A percentile compares a stretch with the other conserved stretches of the same genome.
Conservation (phyloP, 1,140 invertebrate genomes). For the Pararge aegeria region DNA sequence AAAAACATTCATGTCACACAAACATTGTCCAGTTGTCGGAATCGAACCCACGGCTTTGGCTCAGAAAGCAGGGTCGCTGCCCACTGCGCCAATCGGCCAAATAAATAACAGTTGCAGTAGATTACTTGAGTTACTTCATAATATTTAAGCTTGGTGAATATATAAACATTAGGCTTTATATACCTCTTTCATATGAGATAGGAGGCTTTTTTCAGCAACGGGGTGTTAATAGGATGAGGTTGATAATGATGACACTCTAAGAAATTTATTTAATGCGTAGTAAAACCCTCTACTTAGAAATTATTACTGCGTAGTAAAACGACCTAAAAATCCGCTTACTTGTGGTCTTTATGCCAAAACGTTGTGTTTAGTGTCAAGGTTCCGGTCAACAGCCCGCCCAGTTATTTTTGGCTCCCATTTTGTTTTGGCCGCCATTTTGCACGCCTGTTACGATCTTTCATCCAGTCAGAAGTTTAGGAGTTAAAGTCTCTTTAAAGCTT, state of each 20-base stretch:
- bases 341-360: constrained; percentile 19
- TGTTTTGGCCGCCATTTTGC: constrained; percentile 38
- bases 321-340: constrained; percentile 17
- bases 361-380: constrained; percentile 37
- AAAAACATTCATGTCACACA: no score
- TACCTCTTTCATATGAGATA: no score
- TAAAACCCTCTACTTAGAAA: background rate
- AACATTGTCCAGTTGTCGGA: no score
- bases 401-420: constrained; percentile 45
- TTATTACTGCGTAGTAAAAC: constrained; percentile 17
- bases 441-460: constrained; percentile 19
- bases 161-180: no score
- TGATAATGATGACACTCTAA: background rate
- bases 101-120: no score
- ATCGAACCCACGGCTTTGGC: no score
- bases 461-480: background rate
- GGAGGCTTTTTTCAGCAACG: no score
- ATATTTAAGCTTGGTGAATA: no score
- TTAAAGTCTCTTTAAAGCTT: background rate
- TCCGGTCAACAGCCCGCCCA: constrained; percentile 35
- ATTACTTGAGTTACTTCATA: no score
- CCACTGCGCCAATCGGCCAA: no score
- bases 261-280: background rate
- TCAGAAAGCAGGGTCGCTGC: no score
- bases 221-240: no score